phyloP scores from a whole-genome alignment of 2,113 vertebrate species.

The Anguilla rostrata region DNA sequence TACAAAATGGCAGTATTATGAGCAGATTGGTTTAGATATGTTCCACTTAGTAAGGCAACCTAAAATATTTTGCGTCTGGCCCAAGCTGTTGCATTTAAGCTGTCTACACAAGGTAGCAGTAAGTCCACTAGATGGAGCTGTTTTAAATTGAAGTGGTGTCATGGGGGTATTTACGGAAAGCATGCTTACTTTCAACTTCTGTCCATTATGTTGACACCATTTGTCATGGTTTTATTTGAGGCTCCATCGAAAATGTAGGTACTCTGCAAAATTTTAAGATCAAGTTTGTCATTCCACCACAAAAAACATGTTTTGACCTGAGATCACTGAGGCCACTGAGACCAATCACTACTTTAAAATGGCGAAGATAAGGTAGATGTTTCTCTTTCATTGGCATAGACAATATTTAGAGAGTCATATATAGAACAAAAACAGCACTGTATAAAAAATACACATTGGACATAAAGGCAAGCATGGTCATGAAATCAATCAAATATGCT shows the following conservation, averaged over 20 bases:
- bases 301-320: no score
- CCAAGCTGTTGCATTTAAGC: not conserved
- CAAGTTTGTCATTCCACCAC: no score
- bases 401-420: no score
- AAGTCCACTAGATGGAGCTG: conserved; percentile 53
- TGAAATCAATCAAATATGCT: no score
- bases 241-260: not conserved
- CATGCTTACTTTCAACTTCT: not conserved
- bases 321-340: no score
- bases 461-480: no score
- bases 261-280: not conserved
- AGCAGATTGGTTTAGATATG: not conserved
- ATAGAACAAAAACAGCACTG: no score
- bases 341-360: no score
- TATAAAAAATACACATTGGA: no score
- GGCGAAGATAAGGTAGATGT: no score
- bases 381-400: no score
- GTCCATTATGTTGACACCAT: not conserved
- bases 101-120: not conserved
- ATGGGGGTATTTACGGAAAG: not conserved
- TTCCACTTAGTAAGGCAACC: not conserved
- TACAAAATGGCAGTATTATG: not conserved
- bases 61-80: not conserved
- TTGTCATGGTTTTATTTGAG: not conserved
- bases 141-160: conserved; percentile 30